Evolutionary conservation across 2,888 invertebrate genomes (phyloP).

Genomic region (Carabus problematicus): DNA sequence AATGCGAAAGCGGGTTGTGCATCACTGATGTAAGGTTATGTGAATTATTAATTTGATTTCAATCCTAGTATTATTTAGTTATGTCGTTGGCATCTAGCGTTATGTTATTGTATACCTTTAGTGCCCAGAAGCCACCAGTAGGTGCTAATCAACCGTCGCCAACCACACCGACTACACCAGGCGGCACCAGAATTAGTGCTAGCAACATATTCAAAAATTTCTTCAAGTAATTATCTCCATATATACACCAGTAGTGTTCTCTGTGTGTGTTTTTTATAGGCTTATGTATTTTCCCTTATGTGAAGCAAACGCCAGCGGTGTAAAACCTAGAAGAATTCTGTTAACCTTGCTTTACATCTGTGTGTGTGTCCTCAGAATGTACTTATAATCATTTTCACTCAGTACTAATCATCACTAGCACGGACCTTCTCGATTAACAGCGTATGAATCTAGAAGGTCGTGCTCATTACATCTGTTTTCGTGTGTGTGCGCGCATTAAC

Average conservation of each 20-base stretch:
- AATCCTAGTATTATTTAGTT: too few species aligned
- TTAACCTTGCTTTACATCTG: constrained; percentile 41
- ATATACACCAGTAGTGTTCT: background rate
- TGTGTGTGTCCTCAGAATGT: constrained; percentile 28
- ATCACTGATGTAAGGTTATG: too few species aligned
- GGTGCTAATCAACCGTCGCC: constrained; percentile 57
- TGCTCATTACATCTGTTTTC: background rate
- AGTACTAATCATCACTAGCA: too few species aligned
- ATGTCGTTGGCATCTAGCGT: too few species aligned
- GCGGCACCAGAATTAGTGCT: constrained; percentile 76
- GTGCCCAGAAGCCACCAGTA: constrained; percentile 55
- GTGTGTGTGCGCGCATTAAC: background rate
- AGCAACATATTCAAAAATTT: constrained; percentile 95
- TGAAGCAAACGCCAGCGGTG: too few species aligned
- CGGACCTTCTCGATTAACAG: too few species aligned
- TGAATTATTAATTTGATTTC: too few species aligned
- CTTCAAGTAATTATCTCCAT: constrained; percentile 78
- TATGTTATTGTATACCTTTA: constrained; percentile 50
- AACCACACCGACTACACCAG: constrained; percentile 67
- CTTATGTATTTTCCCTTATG: background rate
- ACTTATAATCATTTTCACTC: constrained; percentile 42
- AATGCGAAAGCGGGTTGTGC: too few species aligned
- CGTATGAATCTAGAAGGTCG: background rate
- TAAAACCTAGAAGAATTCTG: background rate
- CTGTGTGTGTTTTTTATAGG: constrained; percentile 43